These are phyloP conservation scores for Ruditapes philippinarum DNA, from an alignment of 1,140 invertebrate species.

Conservation along the genomic window DNA sequence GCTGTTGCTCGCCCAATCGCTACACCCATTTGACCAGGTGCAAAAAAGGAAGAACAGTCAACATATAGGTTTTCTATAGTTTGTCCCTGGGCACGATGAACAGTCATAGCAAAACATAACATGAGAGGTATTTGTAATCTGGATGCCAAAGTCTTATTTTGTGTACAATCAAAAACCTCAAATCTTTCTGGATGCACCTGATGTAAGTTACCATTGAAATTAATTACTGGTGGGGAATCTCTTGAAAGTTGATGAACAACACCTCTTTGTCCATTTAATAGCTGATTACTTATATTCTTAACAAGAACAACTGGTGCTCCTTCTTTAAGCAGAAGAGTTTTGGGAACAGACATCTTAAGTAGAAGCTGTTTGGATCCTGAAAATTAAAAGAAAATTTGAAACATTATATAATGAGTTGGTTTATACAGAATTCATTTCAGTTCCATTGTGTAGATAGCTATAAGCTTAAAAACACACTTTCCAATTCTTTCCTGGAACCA, in stretches of 20 bases:
- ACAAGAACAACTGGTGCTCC: background rate
- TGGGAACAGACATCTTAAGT: background rate
- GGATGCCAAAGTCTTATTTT: background rate
- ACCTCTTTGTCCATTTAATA: background rate
- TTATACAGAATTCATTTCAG: background rate
- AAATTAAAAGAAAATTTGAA: background rate
- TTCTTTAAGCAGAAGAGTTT: background rate
- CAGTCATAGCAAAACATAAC: constrained; percentile 5
- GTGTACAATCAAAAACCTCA: background rate
- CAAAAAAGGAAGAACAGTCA: background rate
- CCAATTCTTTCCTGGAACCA: no score
- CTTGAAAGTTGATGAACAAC: background rate
- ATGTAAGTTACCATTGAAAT: background rate
- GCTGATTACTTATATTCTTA: background rate
- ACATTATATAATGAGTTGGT: background rate
- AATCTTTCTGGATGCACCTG: background rate
- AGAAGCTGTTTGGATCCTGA: background rate
- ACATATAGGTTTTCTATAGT: background rate
- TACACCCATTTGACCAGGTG: background rate
- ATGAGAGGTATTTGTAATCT: background rate
- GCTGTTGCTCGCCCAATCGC: background rate
- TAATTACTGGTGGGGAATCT: background rate
- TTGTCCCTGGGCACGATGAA: constrained; percentile 1
- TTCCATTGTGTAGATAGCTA: background rate
- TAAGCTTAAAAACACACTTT: background rate